Base-by-base conservation (phyloP, 2,113 vertebrate species). In the Mellivora capensis region DNA sequence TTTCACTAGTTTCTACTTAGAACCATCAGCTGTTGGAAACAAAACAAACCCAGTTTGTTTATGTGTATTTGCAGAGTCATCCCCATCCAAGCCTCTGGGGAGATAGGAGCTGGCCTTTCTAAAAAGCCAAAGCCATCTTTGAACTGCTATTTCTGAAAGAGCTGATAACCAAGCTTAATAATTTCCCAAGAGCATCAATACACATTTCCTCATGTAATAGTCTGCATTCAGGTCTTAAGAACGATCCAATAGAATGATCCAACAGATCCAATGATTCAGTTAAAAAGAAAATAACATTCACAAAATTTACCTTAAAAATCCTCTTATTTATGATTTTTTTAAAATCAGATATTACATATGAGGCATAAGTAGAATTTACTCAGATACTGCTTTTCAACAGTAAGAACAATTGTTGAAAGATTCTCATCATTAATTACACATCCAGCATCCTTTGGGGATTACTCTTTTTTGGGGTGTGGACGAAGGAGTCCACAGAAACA, bases 1-100 rank as follows among this genome's bases (percentile, higher is more conserved):
- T 79, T 93, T 86, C 29, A 59, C 17, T 67, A 31, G 11, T 74
- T 90, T 85, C 71, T 77, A 39, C 64, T 85, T 74, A 49, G 34
- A 79, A 37, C 49, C 54, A 67, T 47, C n/a, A 23, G 57, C 47
- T 90, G 7, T 39, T 69, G 79, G 72, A 91, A 94, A 15, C 82
- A 31, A 81, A 97, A 89, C 39, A 79, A 91, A 91, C 25, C 42
- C 81, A 59, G 71, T 95, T 85, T 95, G 97, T 93, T 96, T 88
- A 93, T 72, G 37, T 59, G 10, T 81, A 82, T 97, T 96, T 97
- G 87, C 91, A 95, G 85, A 97, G 94, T 94, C 94, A 96, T 69
- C 37, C 20, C 42, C 72, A 10, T 42, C 25, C 62, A 89, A 96
- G 87, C 71, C 67, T 69, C 64, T 44, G 54, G n/a, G 49, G 37